Evolutionary conservation across 2,888 invertebrate genomes (phyloP).

Genomic region (Autographa gamma): DNA sequence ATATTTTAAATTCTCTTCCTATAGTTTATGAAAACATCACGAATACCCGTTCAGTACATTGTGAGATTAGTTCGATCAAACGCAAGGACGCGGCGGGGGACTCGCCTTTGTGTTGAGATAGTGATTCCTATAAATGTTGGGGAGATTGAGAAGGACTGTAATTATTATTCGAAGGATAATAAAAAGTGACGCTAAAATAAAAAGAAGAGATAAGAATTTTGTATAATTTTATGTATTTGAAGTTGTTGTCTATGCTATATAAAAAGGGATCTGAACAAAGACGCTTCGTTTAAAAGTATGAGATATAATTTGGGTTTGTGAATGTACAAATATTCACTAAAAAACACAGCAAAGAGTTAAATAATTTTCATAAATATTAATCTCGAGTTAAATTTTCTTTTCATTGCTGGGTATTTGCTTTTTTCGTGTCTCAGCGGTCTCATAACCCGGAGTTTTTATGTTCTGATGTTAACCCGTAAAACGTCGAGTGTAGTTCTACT

Average conservation of each 20-base stretch:
- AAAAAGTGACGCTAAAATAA: too few relatives aligned
- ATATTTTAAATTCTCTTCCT: not conserved
- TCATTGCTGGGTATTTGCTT: slow-evolving; percentile 26
- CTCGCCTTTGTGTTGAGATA: not conserved
- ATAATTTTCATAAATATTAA: slow-evolving; percentile 22
- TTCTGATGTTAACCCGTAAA: slow-evolving; percentile 48
- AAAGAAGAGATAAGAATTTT: too few relatives aligned
- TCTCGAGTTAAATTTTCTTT: slow-evolving; percentile 28
- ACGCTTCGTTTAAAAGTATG: too few relatives aligned
- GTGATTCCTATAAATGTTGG: not conserved
- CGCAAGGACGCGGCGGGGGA: too few relatives aligned
- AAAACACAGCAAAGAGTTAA: not conserved
- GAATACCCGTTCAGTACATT: not conserved
- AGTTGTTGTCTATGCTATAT: too few relatives aligned
- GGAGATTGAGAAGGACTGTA: too few relatives aligned
- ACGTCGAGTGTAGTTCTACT: slow-evolving; percentile 47
- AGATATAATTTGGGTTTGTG: too few relatives aligned
- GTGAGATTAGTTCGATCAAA: not conserved
- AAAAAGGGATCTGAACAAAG: too few relatives aligned
- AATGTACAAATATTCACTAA: not conserved
- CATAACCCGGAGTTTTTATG: slow-evolving; percentile 36
- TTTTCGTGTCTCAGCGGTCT: slow-evolving; percentile 37
- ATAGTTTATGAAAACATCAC: not conserved
- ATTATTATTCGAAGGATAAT: too few relatives aligned
- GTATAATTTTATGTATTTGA: too few relatives aligned